Percentiles rank a stretch among this genome's conserved stretches.
These are phyloP conservation scores for Drosophila limbata DNA, from an alignment of 2,888 invertebrate genomes.

Conservation along the genomic window DNA sequence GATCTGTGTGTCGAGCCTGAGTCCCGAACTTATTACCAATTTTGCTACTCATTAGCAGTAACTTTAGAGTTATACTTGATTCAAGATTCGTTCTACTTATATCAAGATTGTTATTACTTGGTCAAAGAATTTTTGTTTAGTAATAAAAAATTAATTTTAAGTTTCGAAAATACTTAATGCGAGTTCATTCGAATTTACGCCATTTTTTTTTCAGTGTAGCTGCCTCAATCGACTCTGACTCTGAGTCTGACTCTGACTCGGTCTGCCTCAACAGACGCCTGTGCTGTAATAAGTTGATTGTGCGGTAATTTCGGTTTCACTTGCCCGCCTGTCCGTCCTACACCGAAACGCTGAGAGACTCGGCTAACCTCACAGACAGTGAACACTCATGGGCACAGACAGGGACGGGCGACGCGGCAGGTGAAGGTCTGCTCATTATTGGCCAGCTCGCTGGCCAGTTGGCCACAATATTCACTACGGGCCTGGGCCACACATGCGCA, in stretches of 20 bases:
- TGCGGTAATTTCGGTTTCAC: conserved; percentile 82
- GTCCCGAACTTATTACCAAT: too few species aligned
- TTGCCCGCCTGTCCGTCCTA: conserved; percentile 76
- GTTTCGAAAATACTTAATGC: too few species aligned
- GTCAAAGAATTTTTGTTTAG: too few species aligned
- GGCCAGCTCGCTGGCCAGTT: conserved; percentile 69
- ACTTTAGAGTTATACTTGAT: too few species aligned
- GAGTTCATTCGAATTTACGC: too few species aligned
- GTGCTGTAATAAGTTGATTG: conserved; percentile 83
- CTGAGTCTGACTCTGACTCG: conserved; percentile 6
- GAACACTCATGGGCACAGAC: conserved; percentile 4
- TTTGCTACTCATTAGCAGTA: too few species aligned
- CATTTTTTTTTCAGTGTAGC: background rate
- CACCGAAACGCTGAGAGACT: conserved; percentile 53
- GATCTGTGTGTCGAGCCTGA: too few species aligned
- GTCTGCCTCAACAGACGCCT: conserved; percentile 24
- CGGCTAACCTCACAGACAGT: conserved; percentile 23
- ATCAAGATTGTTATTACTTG: too few species aligned
- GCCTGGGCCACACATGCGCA: conserved; percentile 69
- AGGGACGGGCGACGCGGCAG: background rate
- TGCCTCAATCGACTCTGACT: background rate
- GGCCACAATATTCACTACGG: conserved; percentile 26
- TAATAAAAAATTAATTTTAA: too few species aligned
- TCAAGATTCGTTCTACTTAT: too few species aligned
- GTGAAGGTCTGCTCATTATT: conserved; percentile 62